Evolutionary conservation across 92 coral and sea anemone species (phyloP).

Genomic region (Meandrina meandrites): DNA sequence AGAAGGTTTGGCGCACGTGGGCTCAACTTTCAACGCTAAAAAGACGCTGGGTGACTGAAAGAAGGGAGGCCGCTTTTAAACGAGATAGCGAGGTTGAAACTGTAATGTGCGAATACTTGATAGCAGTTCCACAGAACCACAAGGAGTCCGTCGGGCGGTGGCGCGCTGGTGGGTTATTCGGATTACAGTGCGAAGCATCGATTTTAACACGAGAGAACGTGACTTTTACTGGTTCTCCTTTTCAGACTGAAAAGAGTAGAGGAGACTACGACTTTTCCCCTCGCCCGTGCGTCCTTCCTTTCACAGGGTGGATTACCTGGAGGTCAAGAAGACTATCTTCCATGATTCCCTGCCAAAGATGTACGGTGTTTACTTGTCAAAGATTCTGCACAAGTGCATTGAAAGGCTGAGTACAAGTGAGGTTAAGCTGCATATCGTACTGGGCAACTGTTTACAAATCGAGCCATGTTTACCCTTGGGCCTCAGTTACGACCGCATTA

Average conservation of each 20-base stretch:
- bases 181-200: not conserved
- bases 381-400: not conserved
- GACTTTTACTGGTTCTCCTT: not conserved
- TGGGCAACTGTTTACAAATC: slow-evolving; percentile 42
- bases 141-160: not conserved
- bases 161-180: not conserved
- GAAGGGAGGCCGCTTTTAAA: not conserved
- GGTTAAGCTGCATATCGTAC: slow-evolving; percentile 1
- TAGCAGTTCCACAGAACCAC: not conserved
- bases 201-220: not conserved
- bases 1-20: not conserved
- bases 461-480: slow-evolving; percentile 13
- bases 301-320: slow-evolving; percentile 6
- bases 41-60: slow-evolving; percentile 8
- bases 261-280: slow-evolving; percentile 1
- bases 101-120: not conserved
- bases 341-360: slow-evolving; percentile 8
- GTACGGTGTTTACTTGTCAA: not conserved
- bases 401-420: not conserved
- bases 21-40: not conserved
- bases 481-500: slow-evolving; percentile 43
- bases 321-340: not conserved
- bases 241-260: not conserved
- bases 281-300: not conserved
- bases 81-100: not conserved